Percentiles rank a stretch among this genome's conserved stretches.
Evolutionary conservation across 2,113 vertebrate genomes (phyloP).

Genomic region (Pterocles burchelli): DNA sequence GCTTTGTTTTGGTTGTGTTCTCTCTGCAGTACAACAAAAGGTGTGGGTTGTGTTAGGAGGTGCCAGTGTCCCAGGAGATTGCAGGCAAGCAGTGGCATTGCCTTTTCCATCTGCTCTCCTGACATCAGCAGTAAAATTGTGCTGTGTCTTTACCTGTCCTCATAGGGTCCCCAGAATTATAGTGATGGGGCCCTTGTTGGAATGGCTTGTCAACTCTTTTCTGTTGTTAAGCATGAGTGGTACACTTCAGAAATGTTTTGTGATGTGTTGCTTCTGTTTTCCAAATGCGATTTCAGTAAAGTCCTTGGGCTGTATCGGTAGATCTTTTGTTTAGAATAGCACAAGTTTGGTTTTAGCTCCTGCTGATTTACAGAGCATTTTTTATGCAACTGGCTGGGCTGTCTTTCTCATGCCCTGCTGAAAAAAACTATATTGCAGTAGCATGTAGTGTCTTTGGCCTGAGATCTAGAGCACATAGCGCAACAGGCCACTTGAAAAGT

Average conservation of each 20-base stretch:
- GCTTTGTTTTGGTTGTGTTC: not conserved
- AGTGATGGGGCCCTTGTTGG: not conserved
- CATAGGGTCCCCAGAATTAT: fast-evolving
- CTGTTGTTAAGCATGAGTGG: not conserved
- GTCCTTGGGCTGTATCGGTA: not conserved
- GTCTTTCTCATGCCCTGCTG: not conserved
- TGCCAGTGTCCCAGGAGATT: not conserved
- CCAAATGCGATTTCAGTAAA: not conserved
- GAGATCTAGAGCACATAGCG: not conserved
- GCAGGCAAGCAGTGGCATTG: fast-evolving
- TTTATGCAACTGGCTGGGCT: not conserved
- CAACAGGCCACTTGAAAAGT: not conserved
- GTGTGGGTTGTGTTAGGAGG: not conserved
- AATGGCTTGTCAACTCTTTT: not conserved
- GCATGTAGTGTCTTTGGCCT: not conserved
- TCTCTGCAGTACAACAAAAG: not conserved
- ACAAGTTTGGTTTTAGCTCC: not conserved
- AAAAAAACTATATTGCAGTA: not conserved
- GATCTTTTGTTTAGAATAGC: not conserved
- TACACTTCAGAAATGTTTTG: not conserved
- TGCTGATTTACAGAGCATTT: not conserved
- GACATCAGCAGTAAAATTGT: not conserved
- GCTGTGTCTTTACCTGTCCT: not conserved
- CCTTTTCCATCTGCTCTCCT: not conserved
- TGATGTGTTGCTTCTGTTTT: not conserved